Evolutionary conservation across 2,888 invertebrate genomes (phyloP), one percentile per base, ranked within the genome.

Genomic region (Calliopum simillimum): DNA sequence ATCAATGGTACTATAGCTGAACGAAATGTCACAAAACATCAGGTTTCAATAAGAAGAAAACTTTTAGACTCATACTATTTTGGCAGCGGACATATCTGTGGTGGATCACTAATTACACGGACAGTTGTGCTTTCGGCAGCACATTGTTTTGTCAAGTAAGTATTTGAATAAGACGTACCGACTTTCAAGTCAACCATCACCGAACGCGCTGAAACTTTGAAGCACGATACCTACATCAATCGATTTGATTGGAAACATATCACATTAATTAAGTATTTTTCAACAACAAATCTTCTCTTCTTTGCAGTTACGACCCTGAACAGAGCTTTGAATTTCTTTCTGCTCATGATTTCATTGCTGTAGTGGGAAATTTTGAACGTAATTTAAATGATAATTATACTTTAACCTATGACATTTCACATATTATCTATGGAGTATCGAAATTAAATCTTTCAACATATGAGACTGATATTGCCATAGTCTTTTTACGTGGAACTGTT

Each of bases 301-400:
- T 33, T 8, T 69, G 12, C 25, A 79, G 82, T 23, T 76, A 76
- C 46, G 0, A 8, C 0, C 75, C 76, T 6, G 77, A 77, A 82
- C 80, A 19, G 72, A n/a, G n/a, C n/a, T n/a, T n/a, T n/a, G n/a
- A 74, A 0, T 83, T 78, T 46, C 1, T 75, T 46, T 65, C 73
- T 43, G 78, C 77, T 41, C 70, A 77, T n/a, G 68, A 75, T 13
- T 78, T 83, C 59, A 79, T 81, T 14, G 79, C 81, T 14, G 86
- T 85, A 2, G 78, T 85, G 84, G 85, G 85, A 43, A 85, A 80
- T 47, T 47, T 85, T 44, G 78, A 85, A 75, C 82, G 85, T 11
- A 83, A 77, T 59, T 72, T 80, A 3, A 16, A 21, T 2, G 74
- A 74, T 43, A 62, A 76, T 5, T 75, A 84, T 49, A 82, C 84